Evolutionary conservation across 2,888 invertebrate species (phyloP).

Genomic region (Melanchra persicariae): DNA sequence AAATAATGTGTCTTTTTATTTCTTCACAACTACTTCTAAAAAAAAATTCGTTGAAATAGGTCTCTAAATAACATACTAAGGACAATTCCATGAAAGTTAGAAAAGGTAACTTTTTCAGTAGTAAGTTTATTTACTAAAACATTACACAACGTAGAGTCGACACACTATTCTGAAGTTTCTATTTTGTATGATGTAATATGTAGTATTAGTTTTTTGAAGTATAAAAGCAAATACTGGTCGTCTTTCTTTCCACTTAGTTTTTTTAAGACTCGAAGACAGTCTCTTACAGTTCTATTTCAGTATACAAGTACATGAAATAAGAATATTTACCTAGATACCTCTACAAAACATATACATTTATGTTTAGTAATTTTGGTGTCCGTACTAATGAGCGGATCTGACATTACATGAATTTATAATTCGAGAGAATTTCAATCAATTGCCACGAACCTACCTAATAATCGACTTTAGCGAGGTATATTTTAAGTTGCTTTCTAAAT

Average conservation of each 20-base stretch:
- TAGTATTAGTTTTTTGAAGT: conserved; percentile 14
- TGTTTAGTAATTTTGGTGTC: too few species aligned
- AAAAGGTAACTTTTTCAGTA: background rate
- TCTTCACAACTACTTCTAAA: background rate
- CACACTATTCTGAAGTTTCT: background rate
- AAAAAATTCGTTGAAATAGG: too few species aligned
- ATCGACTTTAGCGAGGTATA: too few species aligned
- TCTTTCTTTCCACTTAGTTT: background rate
- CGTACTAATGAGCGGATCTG: too few species aligned
- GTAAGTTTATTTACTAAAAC: conserved; percentile 2
- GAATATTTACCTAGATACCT: background rate
- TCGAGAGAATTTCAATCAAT: too few species aligned
- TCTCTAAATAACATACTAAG: background rate
- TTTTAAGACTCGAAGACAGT: background rate
- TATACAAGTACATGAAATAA: background rate
- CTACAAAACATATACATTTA: too few species aligned
- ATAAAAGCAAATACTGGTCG: conserved; percentile 34
- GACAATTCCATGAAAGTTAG: background rate
- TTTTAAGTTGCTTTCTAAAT: too few species aligned
- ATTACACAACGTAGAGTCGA: background rate
- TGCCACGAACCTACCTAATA: too few species aligned
- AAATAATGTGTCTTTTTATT: background rate
- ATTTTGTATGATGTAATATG: background rate
- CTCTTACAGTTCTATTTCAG: background rate
- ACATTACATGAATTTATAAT: too few species aligned